Evolutionary conservation across 2,113 vertebrate genomes (phyloP), one percentile per base, ranked within the genome.

Genomic region (Rhinoptilus africanus): DNA sequence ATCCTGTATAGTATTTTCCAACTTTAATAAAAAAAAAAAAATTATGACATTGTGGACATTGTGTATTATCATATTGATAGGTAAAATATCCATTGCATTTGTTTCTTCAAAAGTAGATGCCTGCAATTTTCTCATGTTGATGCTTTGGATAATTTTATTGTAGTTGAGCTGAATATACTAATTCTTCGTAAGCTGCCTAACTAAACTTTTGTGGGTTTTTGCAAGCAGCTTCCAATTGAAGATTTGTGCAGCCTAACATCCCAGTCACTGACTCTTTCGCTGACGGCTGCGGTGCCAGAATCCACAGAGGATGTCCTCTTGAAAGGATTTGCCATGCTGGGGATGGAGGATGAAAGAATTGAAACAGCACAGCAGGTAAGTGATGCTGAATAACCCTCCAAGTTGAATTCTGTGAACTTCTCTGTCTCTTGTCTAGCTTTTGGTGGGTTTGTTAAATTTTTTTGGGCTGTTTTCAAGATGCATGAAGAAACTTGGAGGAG

Each of bases 321-420:
- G 84, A 99, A 98, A 90, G 99, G 99, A 5, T 99, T 99, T 85
- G 97, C 98, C 41, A 72, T 96, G 37, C 98, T 99, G 18, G 98
- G 98, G 8, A 99, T 99, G 98, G 98, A 99, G 89, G 98, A 98
- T 72, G 98, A 99, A 69, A 98, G 98, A 87, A 99, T 99, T 85
- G 99, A 99, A 97, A 99, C 99, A 7, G 99, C 99, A 39, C 99
- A 99, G 68, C 99, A 99, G 99, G 99, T 99, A 93, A 96, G 71
- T 34, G 59, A 39, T 53, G 41, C 47, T 45, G 26, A 43, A 8
- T 32, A 26, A 26, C 16, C 14, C 32, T 82, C 35, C 37, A 16
- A 62, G 41, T 6, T 45, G 80, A 56, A 11, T 59, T 43, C n/a
- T n/a, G 6, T 66, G 85, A 63, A 17, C 76, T 81, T 71, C 27